A percentile compares a stretch with the other conserved stretches of the same genome.
phyloP scores from a whole-genome alignment of 2,888 invertebrate species.

The Pinctada fucata region DNA sequence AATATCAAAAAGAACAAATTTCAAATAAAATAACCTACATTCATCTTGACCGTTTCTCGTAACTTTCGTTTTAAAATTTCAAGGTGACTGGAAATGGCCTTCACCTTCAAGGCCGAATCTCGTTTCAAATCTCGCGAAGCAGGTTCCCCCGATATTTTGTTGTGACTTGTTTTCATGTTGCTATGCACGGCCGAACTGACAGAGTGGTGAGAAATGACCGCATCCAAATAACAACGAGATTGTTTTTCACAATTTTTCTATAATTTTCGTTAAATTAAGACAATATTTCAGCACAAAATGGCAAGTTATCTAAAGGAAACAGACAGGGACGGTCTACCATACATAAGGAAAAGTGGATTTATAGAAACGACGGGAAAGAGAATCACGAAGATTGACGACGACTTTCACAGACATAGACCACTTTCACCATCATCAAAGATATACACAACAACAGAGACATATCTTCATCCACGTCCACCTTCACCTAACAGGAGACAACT shows the following conservation, averaged over 20 bases:
- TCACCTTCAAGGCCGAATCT: too few species aligned
- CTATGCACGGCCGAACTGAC: constrained; percentile 45
- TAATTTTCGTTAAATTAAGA: neutral
- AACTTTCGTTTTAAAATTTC: too few species aligned
- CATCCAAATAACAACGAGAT: constrained; percentile 20
- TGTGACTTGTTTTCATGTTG: constrained; percentile 48
- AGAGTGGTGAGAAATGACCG: constrained; percentile 31
- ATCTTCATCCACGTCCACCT: constrained; percentile 54
- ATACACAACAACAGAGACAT: constrained; percentile 19
- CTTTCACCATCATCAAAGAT: constrained; percentile 31
- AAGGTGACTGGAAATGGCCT: too few species aligned
- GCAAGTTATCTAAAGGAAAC: constrained; percentile 45
- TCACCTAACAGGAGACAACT: constrained; percentile 52
- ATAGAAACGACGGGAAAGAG: constrained; percentile 37
- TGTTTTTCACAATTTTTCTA: constrained; percentile 8
- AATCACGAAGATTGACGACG: constrained; percentile 51
- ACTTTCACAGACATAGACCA: constrained; percentile 42
- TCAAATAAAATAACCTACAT: too few species aligned
- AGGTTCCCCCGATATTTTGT: constrained; percentile 42
- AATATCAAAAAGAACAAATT: too few species aligned
- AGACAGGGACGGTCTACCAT: constrained; percentile 45
- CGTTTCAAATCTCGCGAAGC: constrained; percentile 33
- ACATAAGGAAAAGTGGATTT: constrained; percentile 39
- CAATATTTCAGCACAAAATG: constrained; percentile 22
- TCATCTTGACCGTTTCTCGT: too few species aligned